A percentile compares a stretch with the other conserved stretches of the same genome.
These are phyloP conservation scores for Philypnodon macrostomus DNA, from an alignment of 2,797 vertebrate genomes.

Conservation along the genomic window DNA sequence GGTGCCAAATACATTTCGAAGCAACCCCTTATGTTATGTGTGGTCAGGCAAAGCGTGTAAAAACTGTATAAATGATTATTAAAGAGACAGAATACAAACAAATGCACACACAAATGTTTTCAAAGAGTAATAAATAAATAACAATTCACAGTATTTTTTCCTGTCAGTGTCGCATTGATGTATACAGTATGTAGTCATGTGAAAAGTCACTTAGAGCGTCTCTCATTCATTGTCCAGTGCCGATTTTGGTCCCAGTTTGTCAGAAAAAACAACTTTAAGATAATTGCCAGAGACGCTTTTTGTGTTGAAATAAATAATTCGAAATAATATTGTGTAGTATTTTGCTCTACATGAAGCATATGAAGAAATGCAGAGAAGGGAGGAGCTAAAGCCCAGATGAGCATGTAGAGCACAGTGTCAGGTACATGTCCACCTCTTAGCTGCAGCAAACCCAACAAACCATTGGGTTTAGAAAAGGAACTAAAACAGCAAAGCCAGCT, in stretches of 20 bases:
- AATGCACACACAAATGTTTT: conserved; percentile 19
- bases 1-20: conserved; percentile 68
- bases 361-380: conserved; percentile 39
- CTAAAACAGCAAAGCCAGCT: conserved; percentile 26
- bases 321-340: conserved; percentile 45
- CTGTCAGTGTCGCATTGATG: conserved; percentile 22
- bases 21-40: conserved; percentile 64
- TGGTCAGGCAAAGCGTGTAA: conserved; percentile 21
- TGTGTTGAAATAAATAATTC: conserved; percentile 23
- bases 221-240: conserved; percentile 13
- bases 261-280: conserved; percentile 40
- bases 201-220: conserved; percentile 16
- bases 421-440: conserved; percentile 24
- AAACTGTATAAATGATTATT: conserved; percentile 53
- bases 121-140: conserved; percentile 38
- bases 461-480: not conserved
- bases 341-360: conserved; percentile 39
- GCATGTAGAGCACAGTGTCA: conserved; percentile 37
- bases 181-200: conserved; percentile 2
- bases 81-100: conserved; percentile 52
- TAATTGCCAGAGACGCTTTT: conserved; percentile 30
- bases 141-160: conserved; percentile 56
- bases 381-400: conserved; percentile 38
- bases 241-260: conserved; percentile 51
- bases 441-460: conserved; percentile 13